Conservation (phyloP, 2,888 invertebrate genomes). For the Macrosoma leucophasiata region DNA sequence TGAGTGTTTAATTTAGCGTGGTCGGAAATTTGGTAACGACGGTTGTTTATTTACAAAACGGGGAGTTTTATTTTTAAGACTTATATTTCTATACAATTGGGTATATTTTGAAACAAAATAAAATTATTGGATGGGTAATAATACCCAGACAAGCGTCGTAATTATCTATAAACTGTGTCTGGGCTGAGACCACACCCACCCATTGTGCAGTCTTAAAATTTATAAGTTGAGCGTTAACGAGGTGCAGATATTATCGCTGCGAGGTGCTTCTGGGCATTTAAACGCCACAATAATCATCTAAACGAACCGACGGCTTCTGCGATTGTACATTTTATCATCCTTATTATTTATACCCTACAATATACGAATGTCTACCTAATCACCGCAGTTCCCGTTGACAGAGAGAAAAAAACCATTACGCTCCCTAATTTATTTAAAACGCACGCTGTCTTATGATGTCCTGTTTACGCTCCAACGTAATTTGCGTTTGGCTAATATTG, state of each 20-base stretch:
- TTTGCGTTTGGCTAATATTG: slow-evolving; percentile 69
- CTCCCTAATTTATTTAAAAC: slow-evolving; percentile 47
- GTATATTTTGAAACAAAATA: slow-evolving; percentile 1
- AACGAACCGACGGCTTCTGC: slow-evolving; percentile 17
- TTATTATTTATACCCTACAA: background rate
- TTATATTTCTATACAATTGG: background rate
- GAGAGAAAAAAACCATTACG: slow-evolving; percentile 35
- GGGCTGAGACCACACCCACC: slow-evolving; percentile 40
- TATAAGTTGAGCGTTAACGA: slow-evolving; percentile 64
- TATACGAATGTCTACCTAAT: slow-evolving; percentile 10
- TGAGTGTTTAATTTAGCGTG: too few relatives aligned
- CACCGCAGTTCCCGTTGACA: too few relatives aligned
- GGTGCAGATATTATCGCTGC: slow-evolving; percentile 48
- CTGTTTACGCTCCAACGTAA: slow-evolving; percentile 65
- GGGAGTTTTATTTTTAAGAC: slow-evolving; percentile 1
- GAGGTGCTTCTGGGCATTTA: slow-evolving; percentile 40
- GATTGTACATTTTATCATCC: slow-evolving; percentile 18
- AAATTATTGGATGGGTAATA: slow-evolving; percentile 8
- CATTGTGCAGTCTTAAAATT: slow-evolving; percentile 55
- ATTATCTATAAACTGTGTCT: slow-evolving; percentile 8
- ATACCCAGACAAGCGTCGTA: slow-evolving; percentile 7
- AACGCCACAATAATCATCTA: slow-evolving; percentile 36
- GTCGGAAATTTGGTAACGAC: too few relatives aligned
- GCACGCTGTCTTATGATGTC: slow-evolving; percentile 55
- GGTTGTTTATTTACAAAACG: slow-evolving; percentile 1